phyloP scores from a whole-genome alignment of 2,797 vertebrate species.

The Rhinella marina region DNA sequence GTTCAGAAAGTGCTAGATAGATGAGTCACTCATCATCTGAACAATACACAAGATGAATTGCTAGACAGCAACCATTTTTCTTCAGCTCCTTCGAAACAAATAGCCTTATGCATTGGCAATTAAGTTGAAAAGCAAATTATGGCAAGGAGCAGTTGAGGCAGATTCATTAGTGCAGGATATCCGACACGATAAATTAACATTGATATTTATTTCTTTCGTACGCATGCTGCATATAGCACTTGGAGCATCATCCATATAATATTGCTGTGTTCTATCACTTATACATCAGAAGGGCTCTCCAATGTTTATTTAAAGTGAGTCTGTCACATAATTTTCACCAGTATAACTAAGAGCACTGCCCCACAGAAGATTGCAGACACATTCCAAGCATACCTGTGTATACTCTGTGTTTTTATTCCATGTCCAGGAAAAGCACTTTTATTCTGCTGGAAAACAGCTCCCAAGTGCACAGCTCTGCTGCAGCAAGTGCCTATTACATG shows the following conservation, averaged over 20 bases:
- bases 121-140: slow-evolving; percentile 65
- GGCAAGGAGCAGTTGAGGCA: slow-evolving; percentile 65
- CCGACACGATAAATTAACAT: slow-evolving; percentile 46
- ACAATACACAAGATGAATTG: slow-evolving; percentile 53
- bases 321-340: too few relatives aligned
- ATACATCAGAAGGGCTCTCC: too few relatives aligned
- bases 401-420: too few relatives aligned
- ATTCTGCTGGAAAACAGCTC: too few relatives aligned
- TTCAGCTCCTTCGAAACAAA: slow-evolving; percentile 34
- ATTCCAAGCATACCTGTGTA: too few relatives aligned
- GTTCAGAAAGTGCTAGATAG: slow-evolving; percentile 49
- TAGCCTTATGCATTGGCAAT: slow-evolving; percentile 46
- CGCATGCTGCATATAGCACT: slow-evolving; percentile 16
- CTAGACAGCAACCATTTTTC: slow-evolving; percentile 27
- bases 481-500: too few relatives aligned
- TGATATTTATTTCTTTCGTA: slow-evolving; percentile 44
- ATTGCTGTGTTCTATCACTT: background rate
- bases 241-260: background rate
- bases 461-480: too few relatives aligned
- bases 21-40: slow-evolving; percentile 53
- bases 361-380: too few relatives aligned
- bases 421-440: too few relatives aligned
- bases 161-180: slow-evolving; percentile 49
- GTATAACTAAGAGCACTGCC: too few relatives aligned
- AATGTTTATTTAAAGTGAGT: too few relatives aligned